A percentile compares a stretch with the other conserved stretches of the same genome.
Conservation (phyloP, 2,797 vertebrate genomes). For the Cyprinodon diabolis region DNA sequence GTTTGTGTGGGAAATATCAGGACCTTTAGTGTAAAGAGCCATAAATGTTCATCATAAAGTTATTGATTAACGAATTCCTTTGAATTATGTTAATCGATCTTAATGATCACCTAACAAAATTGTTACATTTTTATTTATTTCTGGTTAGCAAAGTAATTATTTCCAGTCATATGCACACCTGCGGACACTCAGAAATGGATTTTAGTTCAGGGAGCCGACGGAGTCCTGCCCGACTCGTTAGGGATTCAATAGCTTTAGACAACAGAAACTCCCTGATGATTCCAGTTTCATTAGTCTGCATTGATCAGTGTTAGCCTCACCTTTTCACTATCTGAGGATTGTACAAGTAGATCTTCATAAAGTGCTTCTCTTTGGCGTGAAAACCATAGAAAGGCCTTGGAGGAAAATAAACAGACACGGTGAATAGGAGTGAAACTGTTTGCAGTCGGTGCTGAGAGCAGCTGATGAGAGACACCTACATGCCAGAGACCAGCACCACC, state of each 20-base stretch:
- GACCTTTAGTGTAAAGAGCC: too few relatives aligned
- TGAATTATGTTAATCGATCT: too few relatives aligned
- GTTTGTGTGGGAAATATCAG: too few relatives aligned
- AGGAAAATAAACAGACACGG: background rate
- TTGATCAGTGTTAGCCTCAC: constrained; percentile 70
- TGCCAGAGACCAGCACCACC: constrained; percentile 94
- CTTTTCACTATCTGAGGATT: constrained; percentile 98
- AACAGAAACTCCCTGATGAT: constrained; percentile 15
- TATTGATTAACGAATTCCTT: too few relatives aligned
- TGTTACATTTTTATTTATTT: too few relatives aligned
- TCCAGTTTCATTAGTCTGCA: constrained; percentile 24
- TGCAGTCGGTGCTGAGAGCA: background rate
- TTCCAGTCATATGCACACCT: constrained; percentile 16
- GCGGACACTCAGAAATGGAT: constrained; percentile 44
- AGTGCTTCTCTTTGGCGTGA: constrained; percentile 93
- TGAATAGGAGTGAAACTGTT: background rate
- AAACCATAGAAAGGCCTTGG: constrained; percentile 96
- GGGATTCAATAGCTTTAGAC: constrained; percentile 21
- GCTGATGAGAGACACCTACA: constrained; percentile 81
- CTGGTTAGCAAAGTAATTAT: too few relatives aligned
- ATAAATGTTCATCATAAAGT: too few relatives aligned
- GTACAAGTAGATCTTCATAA: constrained; percentile 99
- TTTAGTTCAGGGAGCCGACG: constrained; percentile 47
- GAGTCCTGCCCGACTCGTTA: constrained; percentile 14
- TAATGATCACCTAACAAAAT: too few relatives aligned